Base-by-base conservation (phyloP, 2,888 invertebrate genomes). In the Steinernema hermaphroditum region DNA sequence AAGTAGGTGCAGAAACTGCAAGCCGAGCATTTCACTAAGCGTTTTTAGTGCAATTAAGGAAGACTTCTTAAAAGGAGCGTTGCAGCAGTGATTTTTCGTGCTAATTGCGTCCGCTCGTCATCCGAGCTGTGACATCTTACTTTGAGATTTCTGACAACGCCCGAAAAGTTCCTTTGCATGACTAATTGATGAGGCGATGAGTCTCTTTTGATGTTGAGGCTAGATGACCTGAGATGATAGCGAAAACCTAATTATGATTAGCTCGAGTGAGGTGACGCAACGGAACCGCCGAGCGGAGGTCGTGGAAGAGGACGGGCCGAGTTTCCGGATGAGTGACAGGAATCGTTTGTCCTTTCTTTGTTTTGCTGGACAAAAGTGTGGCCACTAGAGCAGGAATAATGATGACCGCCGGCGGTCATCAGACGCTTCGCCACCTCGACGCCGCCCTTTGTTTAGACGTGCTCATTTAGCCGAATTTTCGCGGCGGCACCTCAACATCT, bases 181-280 rank as follows among this genome's bases (percentile, higher is more conserved):
- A 32, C 34, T 50, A 50, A 62, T 62, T 62, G 62, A 62, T 34
- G 62, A 62, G 62, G 62, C 62, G 19, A 62, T 9, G 62, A 62
- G 29, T 62, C 32, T 32, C 62, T 62, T 54, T 62, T 62, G 62
- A 62, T 62, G 32, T 62, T 62, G 62, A 62, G 62, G 62, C 32
- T 62, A 62, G 62, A 62, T 62, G 62, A 62, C 62, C 62, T 32
- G 32, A 12, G 8, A 14, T 62, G 62, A 62, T 62, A 62, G 62
- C 32, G 62, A 62, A 62, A 62, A 14, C 62, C 62, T 62, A 62
- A 62, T 62, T 62, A 62, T 62, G 62, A 62, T 62, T 62, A 62
- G 62, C 62, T 62, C 62, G 50, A 50, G 50, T 50, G 50, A 6
- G 22, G 50, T 62, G 62, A 62, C 62, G 62, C 62, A 62, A 62